Evolutionary conservation across 2,113 vertebrate species (phyloP).

Genomic region (Zootoca vivipara): DNA sequence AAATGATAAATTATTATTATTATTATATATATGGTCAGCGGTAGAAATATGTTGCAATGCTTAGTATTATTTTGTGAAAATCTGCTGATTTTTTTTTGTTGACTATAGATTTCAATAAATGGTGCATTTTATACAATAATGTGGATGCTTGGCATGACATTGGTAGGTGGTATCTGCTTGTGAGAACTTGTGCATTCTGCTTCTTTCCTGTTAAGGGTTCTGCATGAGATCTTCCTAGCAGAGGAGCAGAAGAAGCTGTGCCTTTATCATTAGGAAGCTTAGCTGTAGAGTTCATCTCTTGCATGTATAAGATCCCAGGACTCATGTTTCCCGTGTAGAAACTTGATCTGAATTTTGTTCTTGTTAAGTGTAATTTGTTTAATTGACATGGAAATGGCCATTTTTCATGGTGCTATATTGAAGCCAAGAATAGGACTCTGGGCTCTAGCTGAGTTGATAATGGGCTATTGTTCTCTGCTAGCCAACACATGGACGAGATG

Average conservation of each 20-base stretch:
- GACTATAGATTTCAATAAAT: no score
- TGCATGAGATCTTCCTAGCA: neutral
- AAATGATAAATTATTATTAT: no score
- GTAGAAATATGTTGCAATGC: neutral
- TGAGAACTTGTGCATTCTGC: neutral
- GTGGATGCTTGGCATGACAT: neutral
- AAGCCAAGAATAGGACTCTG: no score
- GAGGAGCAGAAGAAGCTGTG: neutral
- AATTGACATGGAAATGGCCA: no score
- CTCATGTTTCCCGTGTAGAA: neutral
- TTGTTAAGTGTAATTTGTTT: neutral
- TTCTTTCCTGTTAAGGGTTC: neutral
- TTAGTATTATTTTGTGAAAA: no score
- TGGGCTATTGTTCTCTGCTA: no score
- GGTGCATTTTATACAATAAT: neutral
- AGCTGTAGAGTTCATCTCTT: neutral
- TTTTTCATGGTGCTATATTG: no score
- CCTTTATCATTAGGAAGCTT: neutral
- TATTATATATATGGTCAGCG: neutral
- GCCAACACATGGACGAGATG: no score
- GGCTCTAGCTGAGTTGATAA: no score
- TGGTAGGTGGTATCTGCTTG: neutral
- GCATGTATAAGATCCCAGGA: neutral
- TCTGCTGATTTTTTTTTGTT: no score
- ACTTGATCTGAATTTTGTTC: neutral